Evolutionary conservation across 1,140 invertebrate genomes (phyloP).

Genomic region (Doryteuthis pealeii): DNA sequence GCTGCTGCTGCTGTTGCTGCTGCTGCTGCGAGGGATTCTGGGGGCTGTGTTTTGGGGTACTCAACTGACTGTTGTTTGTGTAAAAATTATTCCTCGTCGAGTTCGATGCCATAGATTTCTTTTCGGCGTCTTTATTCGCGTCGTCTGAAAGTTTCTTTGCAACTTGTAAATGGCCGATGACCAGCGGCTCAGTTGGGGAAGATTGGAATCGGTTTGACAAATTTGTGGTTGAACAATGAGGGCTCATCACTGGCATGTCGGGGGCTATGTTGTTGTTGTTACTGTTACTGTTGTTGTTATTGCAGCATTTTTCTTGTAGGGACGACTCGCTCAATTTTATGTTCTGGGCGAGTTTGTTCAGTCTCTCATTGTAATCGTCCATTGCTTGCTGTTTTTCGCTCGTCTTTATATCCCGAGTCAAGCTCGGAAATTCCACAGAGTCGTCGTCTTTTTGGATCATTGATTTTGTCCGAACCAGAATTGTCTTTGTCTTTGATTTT

Average conservation of each 20-base stretch:
- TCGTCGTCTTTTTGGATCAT: constrained; percentile 5
- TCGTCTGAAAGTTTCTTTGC: constrained; percentile 61
- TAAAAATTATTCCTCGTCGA: neutral
- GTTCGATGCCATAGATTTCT: too few species aligned
- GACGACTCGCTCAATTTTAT: constrained; percentile 40
- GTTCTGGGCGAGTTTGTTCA: constrained; percentile 24
- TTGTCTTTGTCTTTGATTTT: neutral
- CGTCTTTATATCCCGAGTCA: neutral
- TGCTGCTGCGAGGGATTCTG: neutral
- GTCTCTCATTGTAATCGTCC: constrained; percentile 12
- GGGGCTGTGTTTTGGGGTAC: constrained; percentile 17
- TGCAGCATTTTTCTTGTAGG: constrained; percentile 36
- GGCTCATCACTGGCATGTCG: neutral
- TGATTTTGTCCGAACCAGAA: neutral
- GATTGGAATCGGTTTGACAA: constrained; percentile 15
- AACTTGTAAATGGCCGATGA: constrained; percentile 56
- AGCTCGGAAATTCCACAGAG: neutral
- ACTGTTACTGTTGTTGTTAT: neutral
- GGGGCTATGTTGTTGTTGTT: neutral
- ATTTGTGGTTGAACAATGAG: neutral
- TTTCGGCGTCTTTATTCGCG: constrained; percentile 12
- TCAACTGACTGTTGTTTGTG: neutral
- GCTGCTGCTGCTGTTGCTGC: constrained; percentile 35
- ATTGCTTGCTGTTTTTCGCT: constrained; percentile 12
- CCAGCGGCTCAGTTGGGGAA: constrained; percentile 36